Conservation (phyloP, 1,140 invertebrate genomes). For the Bombyx mori region DNA sequence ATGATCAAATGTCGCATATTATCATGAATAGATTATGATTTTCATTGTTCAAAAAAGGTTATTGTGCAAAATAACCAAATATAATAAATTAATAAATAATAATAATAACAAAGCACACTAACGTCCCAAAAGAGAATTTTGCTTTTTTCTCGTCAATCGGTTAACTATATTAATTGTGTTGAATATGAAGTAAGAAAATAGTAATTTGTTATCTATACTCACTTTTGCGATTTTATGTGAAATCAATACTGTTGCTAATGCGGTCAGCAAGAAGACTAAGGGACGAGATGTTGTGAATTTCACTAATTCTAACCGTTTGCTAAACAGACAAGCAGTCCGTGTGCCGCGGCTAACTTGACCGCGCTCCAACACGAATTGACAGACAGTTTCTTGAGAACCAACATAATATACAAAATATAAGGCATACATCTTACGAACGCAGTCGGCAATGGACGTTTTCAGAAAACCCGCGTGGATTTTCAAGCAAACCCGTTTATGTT, state of each 20-base stretch:
- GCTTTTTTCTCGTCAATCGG: too few species aligned
- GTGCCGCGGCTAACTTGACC: slow-evolving; percentile 24
- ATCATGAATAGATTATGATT: too few species aligned
- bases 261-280: slow-evolving; percentile 17
- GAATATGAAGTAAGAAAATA: too few species aligned
- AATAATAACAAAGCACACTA: too few species aligned
- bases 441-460: slow-evolving; percentile 16
- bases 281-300: slow-evolving; percentile 18
- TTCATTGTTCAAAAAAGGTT: too few species aligned
- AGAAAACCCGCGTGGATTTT: slow-evolving; percentile 1
- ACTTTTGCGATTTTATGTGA: neutral
- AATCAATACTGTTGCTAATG: too few species aligned
- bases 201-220: neutral
- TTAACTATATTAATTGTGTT: too few species aligned
- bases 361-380: slow-evolving; percentile 40
- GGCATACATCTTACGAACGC: neutral
- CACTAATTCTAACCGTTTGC: neutral
- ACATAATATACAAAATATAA: slow-evolving; percentile 12
- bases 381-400: slow-evolving; percentile 3
- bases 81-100: too few species aligned
- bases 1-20: too few species aligned
- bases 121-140: too few species aligned
- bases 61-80: too few species aligned
- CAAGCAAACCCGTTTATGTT: neutral
- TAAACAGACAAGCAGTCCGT: slow-evolving; percentile 8